phyloP scores from a whole-genome alignment of 2,888 invertebrate genomes.

The Caradrina clavipalpis region DNA sequence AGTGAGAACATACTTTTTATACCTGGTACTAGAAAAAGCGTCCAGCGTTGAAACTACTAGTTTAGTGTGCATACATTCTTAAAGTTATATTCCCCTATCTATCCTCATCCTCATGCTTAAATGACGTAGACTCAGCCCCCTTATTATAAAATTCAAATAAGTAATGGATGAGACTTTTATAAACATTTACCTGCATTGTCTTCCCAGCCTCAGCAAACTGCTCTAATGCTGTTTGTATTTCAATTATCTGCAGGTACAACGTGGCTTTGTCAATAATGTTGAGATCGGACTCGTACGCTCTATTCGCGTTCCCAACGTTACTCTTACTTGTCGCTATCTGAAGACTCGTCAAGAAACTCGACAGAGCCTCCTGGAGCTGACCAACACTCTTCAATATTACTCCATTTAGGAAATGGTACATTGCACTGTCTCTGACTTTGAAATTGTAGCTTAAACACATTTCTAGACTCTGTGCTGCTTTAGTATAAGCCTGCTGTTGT shows the following conservation, averaged over 20 bases:
- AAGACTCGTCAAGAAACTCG: slow-evolving; percentile 94
- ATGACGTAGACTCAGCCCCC: no score
- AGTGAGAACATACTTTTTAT: no score
- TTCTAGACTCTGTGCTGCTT: slow-evolving; percentile 97
- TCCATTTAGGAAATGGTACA: slow-evolving; percentile 97
- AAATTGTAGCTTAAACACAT: slow-evolving; percentile 98
- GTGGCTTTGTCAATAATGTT: slow-evolving; percentile 95
- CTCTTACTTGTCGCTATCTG: slow-evolving; percentile 90
- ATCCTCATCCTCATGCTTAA: no score
- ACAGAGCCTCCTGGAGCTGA: slow-evolving; percentile 93
- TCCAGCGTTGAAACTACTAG: no score
- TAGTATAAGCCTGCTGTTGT: slow-evolving; percentile 92
- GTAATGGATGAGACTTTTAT: neutral
- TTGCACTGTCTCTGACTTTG: slow-evolving; percentile 96
- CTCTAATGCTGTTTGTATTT: slow-evolving; percentile 93
- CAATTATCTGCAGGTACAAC: slow-evolving; percentile 96
- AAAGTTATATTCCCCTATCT: no score
- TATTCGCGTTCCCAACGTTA: slow-evolving; percentile 71
- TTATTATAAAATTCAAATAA: no score
- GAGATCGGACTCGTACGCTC: slow-evolving; percentile 85
- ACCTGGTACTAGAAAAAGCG: no score
- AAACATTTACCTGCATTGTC: slow-evolving; percentile 92
- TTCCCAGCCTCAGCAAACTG: slow-evolving; percentile 95
- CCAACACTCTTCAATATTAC: slow-evolving; percentile 95
- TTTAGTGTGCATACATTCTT: no score